Conservation (phyloP, 2,113 vertebrate species). For the Mustela nigripes region DNA sequence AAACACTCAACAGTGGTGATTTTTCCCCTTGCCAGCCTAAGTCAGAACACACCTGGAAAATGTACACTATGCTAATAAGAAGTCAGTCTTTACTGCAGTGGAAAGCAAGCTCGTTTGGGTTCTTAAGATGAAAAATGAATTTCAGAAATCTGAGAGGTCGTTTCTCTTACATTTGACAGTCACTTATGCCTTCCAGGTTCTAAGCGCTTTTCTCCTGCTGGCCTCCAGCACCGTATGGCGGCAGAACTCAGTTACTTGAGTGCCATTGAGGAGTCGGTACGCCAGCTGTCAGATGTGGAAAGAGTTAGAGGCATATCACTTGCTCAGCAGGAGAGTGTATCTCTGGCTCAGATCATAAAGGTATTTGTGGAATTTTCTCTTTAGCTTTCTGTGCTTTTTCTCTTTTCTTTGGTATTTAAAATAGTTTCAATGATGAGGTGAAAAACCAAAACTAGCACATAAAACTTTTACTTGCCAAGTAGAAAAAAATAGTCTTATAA, state of each 20-base stretch:
- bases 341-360: slow-evolving; percentile 96
- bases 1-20: not conserved
- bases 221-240: slow-evolving; percentile 93
- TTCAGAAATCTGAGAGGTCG: not conserved
- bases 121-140: slow-evolving; percentile 35
- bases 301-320: slow-evolving; percentile 92
- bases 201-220: slow-evolving; percentile 92
- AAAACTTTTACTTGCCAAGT: not conserved
- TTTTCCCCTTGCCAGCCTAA: slow-evolving; percentile 32
- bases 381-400: not conserved
- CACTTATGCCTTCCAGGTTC: slow-evolving; percentile 84
- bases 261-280: slow-evolving; percentile 94
- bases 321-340: slow-evolving; percentile 96
- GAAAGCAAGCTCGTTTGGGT: not conserved
- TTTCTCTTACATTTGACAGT: not conserved
- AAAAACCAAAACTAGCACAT: not conserved
- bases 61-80: not conserved
- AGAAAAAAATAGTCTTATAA: not conserved
- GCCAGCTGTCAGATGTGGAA: slow-evolving; percentile 94
- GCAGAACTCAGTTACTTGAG: slow-evolving; percentile 95
- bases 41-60: slow-evolving; percentile 32
- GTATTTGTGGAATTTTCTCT: slow-evolving; percentile 83
- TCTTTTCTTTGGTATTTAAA: slow-evolving; percentile 62
- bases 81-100: slow-evolving; percentile 28
- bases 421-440: slow-evolving; percentile 39